Percentiles rank a stretch among this genome's conserved stretches.
phyloP scores from a whole-genome alignment of 1,140 invertebrate genomes.

The Drosophila virilis region DNA sequence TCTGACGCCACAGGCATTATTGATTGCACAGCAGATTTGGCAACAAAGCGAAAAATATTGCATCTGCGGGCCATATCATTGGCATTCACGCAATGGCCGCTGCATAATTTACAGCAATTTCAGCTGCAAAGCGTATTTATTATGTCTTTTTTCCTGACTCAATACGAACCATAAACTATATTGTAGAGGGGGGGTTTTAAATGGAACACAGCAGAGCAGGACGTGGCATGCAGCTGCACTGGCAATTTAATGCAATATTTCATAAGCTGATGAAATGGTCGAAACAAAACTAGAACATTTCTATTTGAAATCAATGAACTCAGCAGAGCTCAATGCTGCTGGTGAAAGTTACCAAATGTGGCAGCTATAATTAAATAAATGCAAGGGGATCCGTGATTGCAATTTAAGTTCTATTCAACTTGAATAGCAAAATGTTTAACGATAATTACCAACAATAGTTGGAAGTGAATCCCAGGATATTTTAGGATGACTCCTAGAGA shows the following conservation, averaged over 20 bases:
- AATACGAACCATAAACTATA: conserved; percentile 13
- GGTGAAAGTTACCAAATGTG: background rate
- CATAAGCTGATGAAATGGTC: conserved; percentile 13
- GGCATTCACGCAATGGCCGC: conserved; percentile 62
- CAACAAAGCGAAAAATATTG: conserved; percentile 28
- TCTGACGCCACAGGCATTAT: conserved; percentile 51
- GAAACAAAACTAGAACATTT: conserved; percentile 1
- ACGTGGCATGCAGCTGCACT: background rate
- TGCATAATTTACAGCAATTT: conserved; percentile 79
- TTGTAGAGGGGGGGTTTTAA: conserved; percentile 17
- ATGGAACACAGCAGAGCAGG: background rate
- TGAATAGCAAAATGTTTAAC: background rate
- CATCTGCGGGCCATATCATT: conserved; percentile 47
- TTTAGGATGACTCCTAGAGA: background rate
- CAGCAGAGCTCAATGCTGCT: background rate
- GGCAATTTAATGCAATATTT: conserved; percentile 57
- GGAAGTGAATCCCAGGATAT: no score
- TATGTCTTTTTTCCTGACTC: conserved; percentile 20
- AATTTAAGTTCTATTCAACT: background rate
- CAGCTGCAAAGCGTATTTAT: conserved; percentile 40
- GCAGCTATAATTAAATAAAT: background rate
- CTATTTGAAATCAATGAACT: conserved; percentile 7
- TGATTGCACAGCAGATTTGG: conserved; percentile 45
- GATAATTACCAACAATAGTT: background rate
- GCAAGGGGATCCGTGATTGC: background rate